phyloP scores from a whole-genome alignment of 2,797 vertebrate species.

The Steatocranus sp. region DNA sequence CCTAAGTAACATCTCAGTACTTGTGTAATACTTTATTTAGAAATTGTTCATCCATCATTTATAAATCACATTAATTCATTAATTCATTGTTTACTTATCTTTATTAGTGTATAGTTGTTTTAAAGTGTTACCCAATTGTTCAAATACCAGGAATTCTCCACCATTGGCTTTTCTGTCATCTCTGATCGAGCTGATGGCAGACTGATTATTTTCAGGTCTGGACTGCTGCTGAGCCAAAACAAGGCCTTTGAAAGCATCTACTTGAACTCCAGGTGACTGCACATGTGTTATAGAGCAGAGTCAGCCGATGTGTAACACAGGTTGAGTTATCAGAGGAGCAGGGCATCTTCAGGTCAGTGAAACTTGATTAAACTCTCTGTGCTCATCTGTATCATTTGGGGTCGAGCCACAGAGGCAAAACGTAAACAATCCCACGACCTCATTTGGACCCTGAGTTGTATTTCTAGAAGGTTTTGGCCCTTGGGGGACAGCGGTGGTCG shows the following conservation, averaged over 20 bases:
- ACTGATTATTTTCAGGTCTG: not conserved
- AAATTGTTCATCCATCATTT: not conserved
- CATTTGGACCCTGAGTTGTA: conserved; percentile 22
- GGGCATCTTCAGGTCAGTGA: not conserved
- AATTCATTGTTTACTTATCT: not conserved
- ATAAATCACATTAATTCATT: not conserved
- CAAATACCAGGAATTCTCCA: not conserved
- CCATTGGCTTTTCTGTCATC: not conserved
- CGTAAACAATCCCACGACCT: conserved; percentile 60
- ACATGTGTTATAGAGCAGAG: not conserved
- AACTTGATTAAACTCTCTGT: not conserved
- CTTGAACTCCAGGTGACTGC: not conserved
- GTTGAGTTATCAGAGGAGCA: not conserved
- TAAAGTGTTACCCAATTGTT: not conserved
- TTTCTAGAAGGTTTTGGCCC: conserved; percentile 15
- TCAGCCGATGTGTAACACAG: not conserved
- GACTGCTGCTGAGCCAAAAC: not conserved
- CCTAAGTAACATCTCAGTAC: not conserved
- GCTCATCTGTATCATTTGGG: not conserved
- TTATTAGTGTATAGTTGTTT: not conserved
- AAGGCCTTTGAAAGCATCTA: not conserved
- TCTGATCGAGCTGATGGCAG: not conserved
- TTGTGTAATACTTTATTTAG: not conserved
- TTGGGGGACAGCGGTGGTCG: conserved; percentile 11
- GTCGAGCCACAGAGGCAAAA: not conserved